A percentile compares a stretch with the other conserved stretches of the same genome.
These are phyloP conservation scores for Microcebus jonahi DNA, from an alignment of 2,113 vertebrate species.

Conservation along the genomic window DNA sequence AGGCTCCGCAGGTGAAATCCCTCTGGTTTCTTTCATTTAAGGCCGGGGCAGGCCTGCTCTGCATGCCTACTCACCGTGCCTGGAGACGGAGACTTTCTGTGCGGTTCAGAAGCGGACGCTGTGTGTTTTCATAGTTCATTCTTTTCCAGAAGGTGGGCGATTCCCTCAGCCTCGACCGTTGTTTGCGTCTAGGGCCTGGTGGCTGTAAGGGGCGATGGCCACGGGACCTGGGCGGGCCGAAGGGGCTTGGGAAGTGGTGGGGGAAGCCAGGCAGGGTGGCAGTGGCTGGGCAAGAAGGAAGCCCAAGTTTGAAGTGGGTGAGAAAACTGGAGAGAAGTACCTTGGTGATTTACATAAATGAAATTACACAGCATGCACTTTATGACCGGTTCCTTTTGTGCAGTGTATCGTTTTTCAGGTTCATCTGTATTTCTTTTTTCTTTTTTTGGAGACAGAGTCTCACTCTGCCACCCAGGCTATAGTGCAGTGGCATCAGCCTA, in stretches of 20 bases:
- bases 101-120: background rate
- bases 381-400: background rate
- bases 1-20: background rate
- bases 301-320: background rate
- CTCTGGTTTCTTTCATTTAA: background rate
- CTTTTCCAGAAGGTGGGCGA: background rate
- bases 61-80: background rate
- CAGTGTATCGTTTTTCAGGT: background rate
- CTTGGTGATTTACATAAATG: background rate
- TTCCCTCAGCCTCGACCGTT: no score
- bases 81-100: background rate
- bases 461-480: no score
- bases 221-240: background rate
- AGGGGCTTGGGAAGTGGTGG: background rate
- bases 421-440: background rate
- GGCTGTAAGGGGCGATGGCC: fast-evolving
- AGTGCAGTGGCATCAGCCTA: no score
- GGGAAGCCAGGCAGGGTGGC: background rate
- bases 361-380: fast-evolving
- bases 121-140: background rate
- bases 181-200: background rate
- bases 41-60: background rate
- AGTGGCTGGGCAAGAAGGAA: background rate
- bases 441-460: no score
- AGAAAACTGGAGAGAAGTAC: background rate